Evolutionary conservation across 2,797 vertebrate species (phyloP).

Genomic region (Tympanoctomys barrerae): DNA sequence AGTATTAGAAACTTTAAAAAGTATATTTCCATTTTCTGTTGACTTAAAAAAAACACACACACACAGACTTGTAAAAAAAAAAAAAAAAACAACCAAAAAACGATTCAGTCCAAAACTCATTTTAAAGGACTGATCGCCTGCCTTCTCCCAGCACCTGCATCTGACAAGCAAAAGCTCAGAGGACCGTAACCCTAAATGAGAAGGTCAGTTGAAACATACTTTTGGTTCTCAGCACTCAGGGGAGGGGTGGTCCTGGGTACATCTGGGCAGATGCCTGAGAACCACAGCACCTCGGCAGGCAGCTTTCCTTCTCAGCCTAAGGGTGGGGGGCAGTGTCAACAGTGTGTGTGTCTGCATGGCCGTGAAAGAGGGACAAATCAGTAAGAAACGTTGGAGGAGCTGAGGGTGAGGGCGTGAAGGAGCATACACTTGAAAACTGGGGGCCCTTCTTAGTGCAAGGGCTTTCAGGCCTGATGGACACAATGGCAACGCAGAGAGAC

Average conservation of each 20-base stretch:
- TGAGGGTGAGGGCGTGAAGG: not conserved
- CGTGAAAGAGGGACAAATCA: not conserved
- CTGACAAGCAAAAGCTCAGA: constrained; percentile 4
- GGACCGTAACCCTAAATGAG: not conserved
- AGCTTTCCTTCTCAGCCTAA: not conserved
- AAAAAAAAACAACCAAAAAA: too few species aligned
- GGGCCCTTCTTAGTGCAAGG: not conserved
- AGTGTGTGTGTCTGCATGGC: not conserved
- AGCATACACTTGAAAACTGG: not conserved
- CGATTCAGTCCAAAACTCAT: not conserved
- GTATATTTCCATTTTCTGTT: too few species aligned
- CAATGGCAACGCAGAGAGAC: not conserved
- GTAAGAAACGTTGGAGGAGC: not conserved
- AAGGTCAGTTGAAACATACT: not conserved
- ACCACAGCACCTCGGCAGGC: not conserved
- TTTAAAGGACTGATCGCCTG: not conserved
- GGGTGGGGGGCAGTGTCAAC: not conserved
- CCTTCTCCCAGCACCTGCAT: not conserved
- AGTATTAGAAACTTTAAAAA: too few species aligned
- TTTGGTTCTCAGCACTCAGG: not conserved
- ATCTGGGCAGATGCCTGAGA: not conserved
- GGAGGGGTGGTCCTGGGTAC: not conserved
- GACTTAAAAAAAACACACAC: too few species aligned
- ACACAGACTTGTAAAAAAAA: too few species aligned
- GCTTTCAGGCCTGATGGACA: not conserved